Evolutionary conservation across 1,140 invertebrate species (phyloP), one percentile per base, ranked within the genome.

Genomic region (Euwallacea similis): DNA sequence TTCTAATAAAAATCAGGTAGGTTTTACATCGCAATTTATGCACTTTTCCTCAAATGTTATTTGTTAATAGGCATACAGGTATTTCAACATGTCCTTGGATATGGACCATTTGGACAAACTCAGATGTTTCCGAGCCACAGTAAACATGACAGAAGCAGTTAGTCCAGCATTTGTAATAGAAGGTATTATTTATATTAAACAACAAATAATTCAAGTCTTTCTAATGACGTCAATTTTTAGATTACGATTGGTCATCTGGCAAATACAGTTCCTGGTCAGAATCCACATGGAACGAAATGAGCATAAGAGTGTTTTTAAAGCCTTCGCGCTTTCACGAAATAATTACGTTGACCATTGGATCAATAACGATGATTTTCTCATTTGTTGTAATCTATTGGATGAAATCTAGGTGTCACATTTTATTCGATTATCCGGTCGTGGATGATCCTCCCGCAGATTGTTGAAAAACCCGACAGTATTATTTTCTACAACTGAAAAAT

Each of bases 251-350:
- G 87, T 83, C 84, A 21, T 94, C 91, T 0, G 88, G 89, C 2
- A 53, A 87, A 69, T 97, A 91, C 81, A 94, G 95, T 0, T 91
- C 93, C 7, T 98, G 95, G 95, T 93, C 94, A 16, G 95, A 98
- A 85, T 96, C 93, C 2, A 87, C 91, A 9, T 97, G 95, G 95
- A 80, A 86, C 44, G 81, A 85, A 15, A 85, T 93, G 68, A 88
- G 86, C 66, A 87, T 93, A 33, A 85, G 92, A 68, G 88, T 97
- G 81, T 97, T 96, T 79, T 82, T 97, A 7, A 87, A 90, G 76
- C 92, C 95, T 61, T 87, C 91, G 44, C 83, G 85, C 56, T 81
- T 82, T 50, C 88, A 91, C 61, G 90, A 94, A 83, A 82, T 85
- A 10, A 76, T 87, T 7, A 90, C 88, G 7, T 84, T 93, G 11